phyloP scores from a whole-genome alignment of 2,113 vertebrate genomes.

The Bubalus kerabau region DNA sequence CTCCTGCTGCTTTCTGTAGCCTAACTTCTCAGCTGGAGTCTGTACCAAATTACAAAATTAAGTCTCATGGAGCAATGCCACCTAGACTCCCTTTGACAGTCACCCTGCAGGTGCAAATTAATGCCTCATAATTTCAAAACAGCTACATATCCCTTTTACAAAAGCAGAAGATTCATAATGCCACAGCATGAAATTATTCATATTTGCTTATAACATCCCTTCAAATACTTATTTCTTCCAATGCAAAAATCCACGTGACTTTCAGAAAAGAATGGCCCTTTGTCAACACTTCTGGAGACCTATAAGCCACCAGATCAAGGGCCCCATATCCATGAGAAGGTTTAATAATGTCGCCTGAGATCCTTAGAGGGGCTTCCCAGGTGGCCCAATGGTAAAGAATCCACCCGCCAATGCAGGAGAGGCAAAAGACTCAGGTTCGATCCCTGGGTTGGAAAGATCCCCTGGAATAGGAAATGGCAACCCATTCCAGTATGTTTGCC shows the following conservation, averaged over 20 bases:
- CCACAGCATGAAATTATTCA: not conserved
- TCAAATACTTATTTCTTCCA: not conserved
- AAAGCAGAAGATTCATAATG: not conserved
- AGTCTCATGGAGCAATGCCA: not conserved
- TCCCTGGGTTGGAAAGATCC: not conserved
- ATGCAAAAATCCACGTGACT: not conserved
- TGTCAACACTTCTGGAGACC: not conserved
- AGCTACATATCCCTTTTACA: not conserved
- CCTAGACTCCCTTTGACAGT: not conserved
- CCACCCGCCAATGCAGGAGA: not conserved
- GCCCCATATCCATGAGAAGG: not conserved
- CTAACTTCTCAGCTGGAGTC: conserved; percentile 14
- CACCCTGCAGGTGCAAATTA: conserved; percentile 27
- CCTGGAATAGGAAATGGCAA: not conserved
- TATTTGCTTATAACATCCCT: not conserved
- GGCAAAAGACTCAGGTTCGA: not conserved
- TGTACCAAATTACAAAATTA: conserved; percentile 2
- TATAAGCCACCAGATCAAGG: not conserved
- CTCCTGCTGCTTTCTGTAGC: not conserved
- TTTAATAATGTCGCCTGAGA: not conserved
- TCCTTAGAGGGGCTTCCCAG: not conserved
- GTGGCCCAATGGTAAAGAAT: not conserved
- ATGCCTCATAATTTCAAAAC: not conserved
- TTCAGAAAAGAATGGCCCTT: not conserved
- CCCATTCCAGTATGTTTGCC: not conserved